phyloP scores from a whole-genome alignment of 2,888 invertebrate species.

The Drosophila helvetica region DNA sequence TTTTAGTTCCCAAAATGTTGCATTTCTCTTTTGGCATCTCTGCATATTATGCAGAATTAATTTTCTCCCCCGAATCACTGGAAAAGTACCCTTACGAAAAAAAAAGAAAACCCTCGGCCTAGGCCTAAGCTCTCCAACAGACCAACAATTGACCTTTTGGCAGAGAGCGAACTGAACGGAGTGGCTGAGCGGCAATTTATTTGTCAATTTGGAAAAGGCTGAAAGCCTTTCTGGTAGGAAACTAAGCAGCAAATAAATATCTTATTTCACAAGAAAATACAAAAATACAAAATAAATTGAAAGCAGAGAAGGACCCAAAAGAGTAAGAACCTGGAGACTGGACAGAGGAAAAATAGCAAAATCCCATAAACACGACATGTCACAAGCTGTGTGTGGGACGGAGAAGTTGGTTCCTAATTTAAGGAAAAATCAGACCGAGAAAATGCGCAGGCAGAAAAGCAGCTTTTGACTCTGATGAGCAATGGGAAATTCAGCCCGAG shows the following conservation, averaged over 20 bases:
- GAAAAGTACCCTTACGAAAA: conserved; percentile 19
- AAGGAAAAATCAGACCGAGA: conserved; percentile 39
- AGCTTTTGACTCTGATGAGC: background rate
- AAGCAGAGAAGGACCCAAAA: conserved; percentile 31
- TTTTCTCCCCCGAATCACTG: conserved; percentile 32
- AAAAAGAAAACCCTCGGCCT: conserved; percentile 30
- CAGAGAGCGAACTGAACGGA: conserved; percentile 28
- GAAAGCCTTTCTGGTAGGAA: conserved; percentile 21
- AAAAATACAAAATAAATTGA: conserved; percentile 68
- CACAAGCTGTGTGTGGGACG: conserved; percentile 47
- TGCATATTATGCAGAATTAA: conserved; percentile 32
- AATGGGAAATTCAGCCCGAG: background rate
- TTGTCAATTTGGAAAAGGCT: conserved; percentile 72
- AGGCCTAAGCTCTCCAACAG: conserved; percentile 36
- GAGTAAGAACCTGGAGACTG: background rate
- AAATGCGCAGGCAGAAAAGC: background rate
- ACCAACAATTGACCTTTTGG: conserved; percentile 38
- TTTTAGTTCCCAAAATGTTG: too few relatives aligned
- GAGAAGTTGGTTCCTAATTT: conserved; percentile 60
- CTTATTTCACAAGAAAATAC: conserved; percentile 69
- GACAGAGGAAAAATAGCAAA: conserved; percentile 61
- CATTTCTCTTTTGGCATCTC: background rate
- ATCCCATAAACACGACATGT: conserved; percentile 80
- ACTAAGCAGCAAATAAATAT: conserved; percentile 77
- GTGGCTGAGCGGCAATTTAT: conserved; percentile 64